phyloP scores from a whole-genome alignment of 2,888 invertebrate species.

The Phlogophora meticulosa region DNA sequence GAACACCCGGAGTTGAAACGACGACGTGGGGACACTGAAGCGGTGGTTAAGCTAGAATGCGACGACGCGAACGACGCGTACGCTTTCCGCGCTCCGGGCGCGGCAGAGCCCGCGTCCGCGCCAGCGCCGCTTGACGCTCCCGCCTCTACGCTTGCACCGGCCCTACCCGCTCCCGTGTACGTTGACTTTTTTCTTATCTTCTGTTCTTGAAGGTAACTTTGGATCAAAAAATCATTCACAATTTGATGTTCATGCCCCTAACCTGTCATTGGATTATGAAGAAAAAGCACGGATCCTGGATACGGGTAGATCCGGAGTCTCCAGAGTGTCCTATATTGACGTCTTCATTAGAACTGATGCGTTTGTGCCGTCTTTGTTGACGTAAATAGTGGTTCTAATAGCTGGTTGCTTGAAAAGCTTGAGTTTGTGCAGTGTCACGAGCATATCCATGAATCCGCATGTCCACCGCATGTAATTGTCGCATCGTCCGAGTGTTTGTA shows the following conservation, averaged over 20 bases:
- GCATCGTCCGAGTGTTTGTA: slow-evolving; percentile 52
- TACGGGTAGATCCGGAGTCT: slow-evolving; percentile 55
- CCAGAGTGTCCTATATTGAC: slow-evolving; percentile 63
- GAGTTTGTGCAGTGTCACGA: slow-evolving; percentile 63
- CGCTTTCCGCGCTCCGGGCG: slow-evolving; percentile 91
- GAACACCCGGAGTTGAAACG: slow-evolving; percentile 87
- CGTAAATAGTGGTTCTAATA: slow-evolving; percentile 13
- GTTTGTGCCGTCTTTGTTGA: slow-evolving; percentile 9
- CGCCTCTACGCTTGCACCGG: slow-evolving; percentile 68
- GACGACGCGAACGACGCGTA: slow-evolving; percentile 94
- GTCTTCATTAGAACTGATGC: slow-evolving; percentile 20
- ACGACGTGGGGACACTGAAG: slow-evolving; percentile 91
- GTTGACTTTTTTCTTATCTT: slow-evolving; percentile 65
- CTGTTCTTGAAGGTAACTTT: slow-evolving; percentile 53
- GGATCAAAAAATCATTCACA: slow-evolving; percentile 51
- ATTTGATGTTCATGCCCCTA: slow-evolving; percentile 37
- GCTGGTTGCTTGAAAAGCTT: slow-evolving; percentile 38
- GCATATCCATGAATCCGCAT: slow-evolving; percentile 68
- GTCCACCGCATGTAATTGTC: slow-evolving; percentile 75
- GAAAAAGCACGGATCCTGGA: slow-evolving; percentile 32
- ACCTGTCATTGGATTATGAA: slow-evolving; percentile 28
- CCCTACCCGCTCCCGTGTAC: slow-evolving; percentile 74
- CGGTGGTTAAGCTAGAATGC: slow-evolving; percentile 93
- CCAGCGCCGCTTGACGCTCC: slow-evolving; percentile 61
- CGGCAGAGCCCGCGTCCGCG: slow-evolving; percentile 72